Percentiles rank a stretch among this genome's conserved stretches.
These are phyloP conservation scores for Lepidonotus clava DNA, from an alignment of 2,888 invertebrate genomes.

Conservation along the genomic window DNA sequence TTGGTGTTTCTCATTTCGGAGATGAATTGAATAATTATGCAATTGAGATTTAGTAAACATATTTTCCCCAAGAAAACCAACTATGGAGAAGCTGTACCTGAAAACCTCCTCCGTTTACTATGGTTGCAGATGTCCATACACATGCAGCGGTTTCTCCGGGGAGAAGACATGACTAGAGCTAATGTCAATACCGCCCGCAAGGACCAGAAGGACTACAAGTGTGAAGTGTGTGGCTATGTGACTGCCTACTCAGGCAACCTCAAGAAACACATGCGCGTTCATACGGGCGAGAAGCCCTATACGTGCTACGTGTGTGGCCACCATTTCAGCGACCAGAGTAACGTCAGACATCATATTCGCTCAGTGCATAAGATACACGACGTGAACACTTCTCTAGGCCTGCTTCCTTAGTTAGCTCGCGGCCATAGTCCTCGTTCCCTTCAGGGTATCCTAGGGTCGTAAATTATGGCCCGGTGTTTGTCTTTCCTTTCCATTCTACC, in stretches of 20 bases:
- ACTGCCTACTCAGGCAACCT: constrained; percentile 21
- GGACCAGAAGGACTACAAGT: neutral
- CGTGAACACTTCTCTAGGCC: too few species aligned
- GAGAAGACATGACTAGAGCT: neutral
- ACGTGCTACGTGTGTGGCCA: constrained; percentile 27
- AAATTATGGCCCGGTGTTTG: too few species aligned
- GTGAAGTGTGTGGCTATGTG: constrained; percentile 32
- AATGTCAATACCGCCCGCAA: neutral
- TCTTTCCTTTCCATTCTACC: too few species aligned
- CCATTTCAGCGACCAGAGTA: constrained; percentile 27
- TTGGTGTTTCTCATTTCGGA: too few species aligned
- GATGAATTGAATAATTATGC: too few species aligned
- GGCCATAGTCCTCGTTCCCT: too few species aligned
- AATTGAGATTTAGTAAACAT: too few species aligned
- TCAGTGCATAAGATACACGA: neutral
- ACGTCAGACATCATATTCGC: constrained; percentile 10
- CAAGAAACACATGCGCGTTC: constrained; percentile 10
- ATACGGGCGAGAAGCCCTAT: constrained; percentile 35
- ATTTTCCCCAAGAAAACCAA: too few species aligned
- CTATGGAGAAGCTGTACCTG: neutral
- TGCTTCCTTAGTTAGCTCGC: too few species aligned
- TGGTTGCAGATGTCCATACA: constrained; percentile 31
- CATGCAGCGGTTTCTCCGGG: neutral
- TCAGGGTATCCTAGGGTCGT: too few species aligned
- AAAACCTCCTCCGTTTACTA: neutral